These are phyloP conservation scores for Drosophila miranda DNA, from an alignment of 1,140 invertebrate genomes.

Conservation along the genomic window DNA sequence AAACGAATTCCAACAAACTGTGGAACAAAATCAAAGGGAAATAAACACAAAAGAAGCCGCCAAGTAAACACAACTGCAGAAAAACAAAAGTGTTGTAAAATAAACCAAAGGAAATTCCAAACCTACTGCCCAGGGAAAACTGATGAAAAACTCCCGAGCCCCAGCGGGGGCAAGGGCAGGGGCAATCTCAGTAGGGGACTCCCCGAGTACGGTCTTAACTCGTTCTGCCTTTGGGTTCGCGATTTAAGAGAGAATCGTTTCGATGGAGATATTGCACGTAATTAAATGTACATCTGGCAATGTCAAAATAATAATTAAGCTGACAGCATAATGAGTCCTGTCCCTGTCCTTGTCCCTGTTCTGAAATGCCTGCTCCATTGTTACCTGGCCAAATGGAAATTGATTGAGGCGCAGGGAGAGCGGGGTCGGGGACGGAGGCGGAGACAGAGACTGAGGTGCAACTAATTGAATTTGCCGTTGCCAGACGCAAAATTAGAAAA, in stretches of 20 bases:
- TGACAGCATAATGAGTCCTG: constrained; percentile 62
- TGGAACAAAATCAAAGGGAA: constrained; percentile 55
- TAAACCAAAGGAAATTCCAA: constrained; percentile 46
- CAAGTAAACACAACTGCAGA: constrained; percentile 51
- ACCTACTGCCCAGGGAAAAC: constrained; percentile 20
- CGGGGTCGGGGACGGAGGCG: neutral
- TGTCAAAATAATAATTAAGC: constrained; percentile 75
- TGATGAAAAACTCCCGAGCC: constrained; percentile 1
- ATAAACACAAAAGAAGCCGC: constrained; percentile 52
- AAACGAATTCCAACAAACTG: constrained; percentile 35
- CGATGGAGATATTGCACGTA: constrained; percentile 61
- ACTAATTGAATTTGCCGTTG: constrained; percentile 49
- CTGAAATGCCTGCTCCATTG: constrained; percentile 4
- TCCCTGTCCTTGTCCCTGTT: neutral
- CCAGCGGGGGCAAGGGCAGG: constrained; percentile 26
- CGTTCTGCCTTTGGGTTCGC: neutral
- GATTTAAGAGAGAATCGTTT: constrained; percentile 9
- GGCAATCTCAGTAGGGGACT: constrained; percentile 2
- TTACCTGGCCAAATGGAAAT: constrained; percentile 35
- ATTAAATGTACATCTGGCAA: constrained; percentile 64
- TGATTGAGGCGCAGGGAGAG: constrained; percentile 23
- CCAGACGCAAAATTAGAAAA: constrained; percentile 44
- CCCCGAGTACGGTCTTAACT: neutral
- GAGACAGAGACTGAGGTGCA: constrained; percentile 21
- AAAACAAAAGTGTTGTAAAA: constrained; percentile 31